Percentiles rank a stretch among this genome's conserved stretches.
phyloP scores from a whole-genome alignment of 2,888 invertebrate species.

The Mongoloraphidia duomilia region DNA sequence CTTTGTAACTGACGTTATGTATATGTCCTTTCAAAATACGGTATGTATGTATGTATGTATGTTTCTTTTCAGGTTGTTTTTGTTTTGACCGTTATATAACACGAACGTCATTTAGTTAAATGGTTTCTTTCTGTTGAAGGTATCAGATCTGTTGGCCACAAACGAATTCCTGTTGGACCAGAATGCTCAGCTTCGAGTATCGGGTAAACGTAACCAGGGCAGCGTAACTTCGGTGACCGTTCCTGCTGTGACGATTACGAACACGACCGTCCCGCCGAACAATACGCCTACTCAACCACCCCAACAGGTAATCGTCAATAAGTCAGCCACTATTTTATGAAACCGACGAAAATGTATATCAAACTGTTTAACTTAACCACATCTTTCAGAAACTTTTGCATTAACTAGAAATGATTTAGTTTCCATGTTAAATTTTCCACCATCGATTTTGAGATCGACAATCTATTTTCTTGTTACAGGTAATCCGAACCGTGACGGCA shows the following conservation, averaged over 20 bases:
- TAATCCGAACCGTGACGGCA: slow-evolving; percentile 40
- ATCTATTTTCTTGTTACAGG: slow-evolving; percentile 12
- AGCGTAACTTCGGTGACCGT: slow-evolving; percentile 40
- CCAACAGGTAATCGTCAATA: slow-evolving; percentile 22
- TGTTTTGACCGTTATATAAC: background rate
- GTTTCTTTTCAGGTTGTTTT: background rate
- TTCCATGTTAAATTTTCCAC: no score
- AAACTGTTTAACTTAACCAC: no score
- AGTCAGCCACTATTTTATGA: background rate
- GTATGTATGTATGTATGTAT: no score
- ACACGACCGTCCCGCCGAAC: slow-evolving; percentile 35
- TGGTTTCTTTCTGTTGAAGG: slow-evolving; percentile 25
- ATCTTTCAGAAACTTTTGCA: no score
- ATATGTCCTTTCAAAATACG: no score
- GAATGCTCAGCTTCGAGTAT: slow-evolving; percentile 54
- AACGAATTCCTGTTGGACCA: slow-evolving; percentile 68
- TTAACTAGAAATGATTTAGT: no score
- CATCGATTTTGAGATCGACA: no score
- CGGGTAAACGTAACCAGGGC: slow-evolving; percentile 36
- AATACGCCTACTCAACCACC: slow-evolving; percentile 31
- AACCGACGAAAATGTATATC: background rate
- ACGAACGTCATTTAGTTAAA: background rate
- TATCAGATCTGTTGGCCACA: slow-evolving; percentile 55
- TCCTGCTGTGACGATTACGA: slow-evolving; percentile 44
- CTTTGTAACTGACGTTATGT: no score